Evolutionary conservation across 2,797 vertebrate genomes (phyloP), one percentile per base, ranked within the genome.

Genomic region (Micropoecilia bifurca): DNA sequence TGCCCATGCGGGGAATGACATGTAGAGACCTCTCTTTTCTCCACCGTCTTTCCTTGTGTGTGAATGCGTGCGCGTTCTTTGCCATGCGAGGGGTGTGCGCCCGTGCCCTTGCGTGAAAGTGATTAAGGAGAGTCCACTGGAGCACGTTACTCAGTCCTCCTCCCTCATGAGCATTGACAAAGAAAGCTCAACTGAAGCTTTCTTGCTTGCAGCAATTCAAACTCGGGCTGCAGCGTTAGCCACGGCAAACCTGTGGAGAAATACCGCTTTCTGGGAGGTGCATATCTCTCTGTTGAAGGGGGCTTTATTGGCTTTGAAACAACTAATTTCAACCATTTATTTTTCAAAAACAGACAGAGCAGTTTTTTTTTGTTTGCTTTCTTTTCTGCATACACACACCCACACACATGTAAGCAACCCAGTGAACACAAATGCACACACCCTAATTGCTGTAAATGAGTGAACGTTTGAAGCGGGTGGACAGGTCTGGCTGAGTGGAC

Each of bases 401-500:
- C 39, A 59, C 76, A 85, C 77, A 83, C 83, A 89, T 36, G 48
- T 71, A 78, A 78, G 75, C 68, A 90, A 83, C 74, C 76, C 71
- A 84, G 55, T 82, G 88, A 92, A 84, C 82, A 89, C 82, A 87
- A 71, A 89, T 77, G 78, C 84, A 85, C 83, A 90, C 83, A 85
- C 61, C 77, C 90, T 94, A 94, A 95, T 94, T 95, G 93, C 92
- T 92, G 91, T 94, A 94, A 95, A 93, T 93, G 93, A 95, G 94
- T 91, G 93, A 94, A 91, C 75, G 87, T 93, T 94, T 82, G 88
- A 91, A 94, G 91, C 90, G 91, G 90, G 92, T 93, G 94, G 94
- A 95, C 94, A 95, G 93, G 93, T 94, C 94, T 91, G 94, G 93
- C 93, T 94, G 93, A 95, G 92, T 95, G 94, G 92, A 95, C 92